Percentiles rank a stretch among this genome's conserved stretches.
Conservation (phyloP, 2,113 vertebrate species). For the Columba livia region DNA sequence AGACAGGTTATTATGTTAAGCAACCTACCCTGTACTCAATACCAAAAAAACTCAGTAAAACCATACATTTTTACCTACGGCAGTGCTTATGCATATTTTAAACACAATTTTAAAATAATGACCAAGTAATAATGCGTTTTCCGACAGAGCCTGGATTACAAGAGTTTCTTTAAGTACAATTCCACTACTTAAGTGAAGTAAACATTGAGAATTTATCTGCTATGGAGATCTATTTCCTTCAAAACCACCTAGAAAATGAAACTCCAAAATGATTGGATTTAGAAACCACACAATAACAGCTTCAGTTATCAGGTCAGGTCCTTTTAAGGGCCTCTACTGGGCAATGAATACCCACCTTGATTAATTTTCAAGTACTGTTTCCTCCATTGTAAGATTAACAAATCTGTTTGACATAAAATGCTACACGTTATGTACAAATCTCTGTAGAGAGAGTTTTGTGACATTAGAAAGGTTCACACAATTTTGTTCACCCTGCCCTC, state of each 20-base stretch:
- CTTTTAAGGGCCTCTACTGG: not conserved
- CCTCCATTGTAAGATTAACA: conserved; percentile 44
- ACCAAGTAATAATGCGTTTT: not conserved
- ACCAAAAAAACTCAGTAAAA: not conserved
- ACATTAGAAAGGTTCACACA: conserved; percentile 41
- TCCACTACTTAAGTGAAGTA: not conserved
- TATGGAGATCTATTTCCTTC: not conserved
- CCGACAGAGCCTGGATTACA: not conserved
- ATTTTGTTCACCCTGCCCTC: conserved; percentile 36
- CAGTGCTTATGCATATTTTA: not conserved
- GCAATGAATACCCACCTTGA: conserved; percentile 23
- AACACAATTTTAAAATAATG: not conserved
- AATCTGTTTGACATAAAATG: conserved; percentile 49
- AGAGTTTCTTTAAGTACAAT: not conserved
- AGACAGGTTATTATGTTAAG: not conserved
- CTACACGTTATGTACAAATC: conserved; percentile 58
- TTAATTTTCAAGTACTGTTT: conserved; percentile 58
- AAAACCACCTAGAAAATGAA: not conserved
- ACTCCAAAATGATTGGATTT: not conserved
- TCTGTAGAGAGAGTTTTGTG: conserved; percentile 18
- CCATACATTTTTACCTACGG: not conserved
- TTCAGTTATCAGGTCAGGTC: not conserved
- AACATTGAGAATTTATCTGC: not conserved
- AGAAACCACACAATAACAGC: not conserved
- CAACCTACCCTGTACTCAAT: not conserved